Evolutionary conservation across 2,888 invertebrate genomes (phyloP), one percentile per base, ranked within the genome.

Genomic region (Sesia apiformis): DNA sequence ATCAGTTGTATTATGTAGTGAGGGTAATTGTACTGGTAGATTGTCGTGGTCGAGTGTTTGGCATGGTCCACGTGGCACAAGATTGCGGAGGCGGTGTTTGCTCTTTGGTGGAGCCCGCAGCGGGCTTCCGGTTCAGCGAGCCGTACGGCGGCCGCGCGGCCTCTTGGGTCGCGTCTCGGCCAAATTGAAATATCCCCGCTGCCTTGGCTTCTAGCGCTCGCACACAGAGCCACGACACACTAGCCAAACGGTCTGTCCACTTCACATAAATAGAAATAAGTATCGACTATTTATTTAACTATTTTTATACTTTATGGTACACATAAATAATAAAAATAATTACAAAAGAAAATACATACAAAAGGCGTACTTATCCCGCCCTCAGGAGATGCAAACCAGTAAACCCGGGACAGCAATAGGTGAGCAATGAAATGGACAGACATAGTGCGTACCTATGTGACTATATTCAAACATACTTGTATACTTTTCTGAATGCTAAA

Each of bases 61-160:
- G 70, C 76, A 84, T 81, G 87, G 87, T 88, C 85, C 79, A 75
- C 84, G 80, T 83, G 85, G 84, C 85, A 84, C 86, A 86, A 88
- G 86, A 88, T 87, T 87, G 86, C 80, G 84, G 75, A 86, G 82
- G 82, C 88, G 83, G 76, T 87, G 84, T 89, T 88, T 89, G 87
- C 88, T 88, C 87, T 89, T 87, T 88, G 86, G 84, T 79, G 76
- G 70, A 78, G 81, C 78, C 81, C 84, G 78, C 84, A 81, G 76
- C 82, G 81, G 81, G 79, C 79, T 85, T 78, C 76, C 88, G 86
- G 87, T 81, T 86, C 88, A 87, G 84, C 86, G 87, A 85, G 80
- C 86, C 87, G 87, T 78, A 76, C 72, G 70, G 75, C 75, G 74
- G 74, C 78, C 76, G 80, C 78, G 74, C 79, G 77, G 82, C 83